Conservation (phyloP, 1,140 invertebrate genomes). For the Prorops nasuta region DNA sequence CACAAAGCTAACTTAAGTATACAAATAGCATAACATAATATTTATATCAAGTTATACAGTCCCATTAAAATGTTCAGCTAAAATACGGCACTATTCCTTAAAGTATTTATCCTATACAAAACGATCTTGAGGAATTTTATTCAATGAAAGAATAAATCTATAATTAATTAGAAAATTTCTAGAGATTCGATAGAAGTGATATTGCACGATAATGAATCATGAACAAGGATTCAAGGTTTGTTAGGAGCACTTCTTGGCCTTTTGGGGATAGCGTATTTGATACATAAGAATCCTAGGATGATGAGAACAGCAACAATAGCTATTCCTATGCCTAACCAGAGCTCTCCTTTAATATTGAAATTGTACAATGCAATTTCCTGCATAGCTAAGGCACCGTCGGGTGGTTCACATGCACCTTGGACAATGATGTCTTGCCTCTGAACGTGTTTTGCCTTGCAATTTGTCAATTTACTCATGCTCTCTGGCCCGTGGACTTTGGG, state of each 20-base stretch:
- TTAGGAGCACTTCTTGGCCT: constrained; percentile 48
- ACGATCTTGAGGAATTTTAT: too few relatives aligned
- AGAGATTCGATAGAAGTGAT: too few relatives aligned
- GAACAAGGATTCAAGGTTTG: constrained; percentile 46
- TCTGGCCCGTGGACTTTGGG: constrained; percentile 66
- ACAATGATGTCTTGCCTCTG: constrained; percentile 81
- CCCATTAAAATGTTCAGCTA: too few relatives aligned
- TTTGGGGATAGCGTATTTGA: constrained; percentile 39
- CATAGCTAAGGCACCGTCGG: constrained; percentile 73
- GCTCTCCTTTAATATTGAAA: constrained; percentile 24
- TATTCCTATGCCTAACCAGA: constrained; percentile 39
- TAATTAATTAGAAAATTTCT: too few relatives aligned
- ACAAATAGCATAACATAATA: too few relatives aligned
- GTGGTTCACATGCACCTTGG: constrained; percentile 72
- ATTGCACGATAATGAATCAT: constrained; percentile 6
- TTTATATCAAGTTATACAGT: too few relatives aligned
- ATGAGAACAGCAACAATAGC: constrained; percentile 27
- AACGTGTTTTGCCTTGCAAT: constrained; percentile 60
- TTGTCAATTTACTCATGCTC: constrained; percentile 47
- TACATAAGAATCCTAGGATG: constrained; percentile 31
- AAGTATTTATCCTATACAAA: too few relatives aligned
- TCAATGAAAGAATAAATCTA: too few relatives aligned
- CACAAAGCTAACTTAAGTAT: too few relatives aligned
- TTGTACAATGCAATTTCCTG: constrained; percentile 44
- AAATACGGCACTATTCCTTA: too few relatives aligned